Percentiles rank a stretch among this genome's conserved stretches.
Conservation (phyloP, 92 coral and sea anemone species). For the Galaxea fascicularis region DNA sequence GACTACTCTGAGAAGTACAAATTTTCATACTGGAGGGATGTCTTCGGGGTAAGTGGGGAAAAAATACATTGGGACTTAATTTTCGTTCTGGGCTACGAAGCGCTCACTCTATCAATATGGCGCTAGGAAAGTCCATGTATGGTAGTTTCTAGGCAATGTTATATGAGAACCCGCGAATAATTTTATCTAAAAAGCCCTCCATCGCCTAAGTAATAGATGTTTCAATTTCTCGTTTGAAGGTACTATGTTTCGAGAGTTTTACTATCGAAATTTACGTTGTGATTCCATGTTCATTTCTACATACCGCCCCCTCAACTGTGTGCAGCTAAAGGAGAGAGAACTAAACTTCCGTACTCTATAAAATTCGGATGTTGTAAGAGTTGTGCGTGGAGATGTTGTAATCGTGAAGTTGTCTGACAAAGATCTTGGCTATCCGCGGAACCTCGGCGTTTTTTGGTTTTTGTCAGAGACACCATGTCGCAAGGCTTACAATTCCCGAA, state of each 20-base stretch:
- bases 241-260: background rate
- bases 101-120: constrained; percentile 36
- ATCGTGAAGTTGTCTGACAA: background rate
- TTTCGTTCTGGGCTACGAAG: constrained; percentile 21
- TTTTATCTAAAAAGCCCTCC: constrained; percentile 14
- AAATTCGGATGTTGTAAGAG: background rate
- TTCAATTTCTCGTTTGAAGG: background rate
- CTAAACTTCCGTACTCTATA: constrained; percentile 11
- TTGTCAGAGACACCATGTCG: background rate
- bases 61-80: background rate
- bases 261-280: constrained; percentile 13
- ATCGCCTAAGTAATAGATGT: background rate
- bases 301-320: constrained; percentile 43
- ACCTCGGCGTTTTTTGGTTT: background rate
- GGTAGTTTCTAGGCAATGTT: constrained; percentile 28
- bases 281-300: constrained; percentile 35
- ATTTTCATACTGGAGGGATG: constrained; percentile 61
- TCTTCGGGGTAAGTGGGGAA: constrained; percentile 66
- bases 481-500: constrained; percentile 37
- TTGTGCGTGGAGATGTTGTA: background rate
- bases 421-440: background rate
- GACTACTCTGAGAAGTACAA: constrained; percentile 60
- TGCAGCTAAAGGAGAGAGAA: background rate
- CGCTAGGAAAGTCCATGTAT: constrained; percentile 3
- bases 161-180: background rate